Evolutionary conservation across 1,140 invertebrate species (phyloP).

Genomic region (Pseudomyrmex pallidus): DNA sequence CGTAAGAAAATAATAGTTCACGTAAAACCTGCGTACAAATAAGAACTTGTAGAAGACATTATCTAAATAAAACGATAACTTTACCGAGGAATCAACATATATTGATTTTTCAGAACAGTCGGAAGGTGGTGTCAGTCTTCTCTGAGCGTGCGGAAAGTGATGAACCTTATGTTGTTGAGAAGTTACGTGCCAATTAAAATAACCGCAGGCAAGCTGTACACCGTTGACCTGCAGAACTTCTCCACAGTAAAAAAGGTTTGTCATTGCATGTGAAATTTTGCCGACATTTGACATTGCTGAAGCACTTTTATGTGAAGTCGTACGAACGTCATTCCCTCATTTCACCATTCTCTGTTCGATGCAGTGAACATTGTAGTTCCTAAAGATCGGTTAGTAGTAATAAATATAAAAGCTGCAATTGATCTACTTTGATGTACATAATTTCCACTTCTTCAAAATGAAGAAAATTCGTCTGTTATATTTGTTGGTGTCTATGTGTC

Average conservation of each 20-base stretch:
- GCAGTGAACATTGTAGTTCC: no score
- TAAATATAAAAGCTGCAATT: no score
- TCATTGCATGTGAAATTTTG: background rate
- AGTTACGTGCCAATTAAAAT: slow-evolving; percentile 64
- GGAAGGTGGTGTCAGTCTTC: slow-evolving; percentile 72
- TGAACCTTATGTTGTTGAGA: slow-evolving; percentile 68
- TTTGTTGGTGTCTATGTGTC: no score
- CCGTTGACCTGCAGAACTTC: slow-evolving; percentile 71
- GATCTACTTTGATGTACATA: no score
- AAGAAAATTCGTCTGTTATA: no score
- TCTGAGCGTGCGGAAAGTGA: slow-evolving; percentile 58
- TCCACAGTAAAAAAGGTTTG: slow-evolving; percentile 62
- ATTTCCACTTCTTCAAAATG: no score
- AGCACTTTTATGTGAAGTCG: no score
- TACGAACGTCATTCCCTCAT: no score
- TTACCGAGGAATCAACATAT: background rate
- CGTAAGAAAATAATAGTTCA: background rate
- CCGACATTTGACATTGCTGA: no score
- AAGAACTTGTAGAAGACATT: background rate
- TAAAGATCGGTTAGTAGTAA: no score
- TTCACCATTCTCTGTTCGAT: no score
- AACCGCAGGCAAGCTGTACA: slow-evolving; percentile 72
- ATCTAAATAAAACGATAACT: background rate
- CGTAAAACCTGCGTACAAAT: background rate
- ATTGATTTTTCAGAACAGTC: slow-evolving; percentile 58